Evolutionary conservation across 2,888 invertebrate genomes (phyloP).

Genomic region (Rhopalosiphum nymphaeae): DNA sequence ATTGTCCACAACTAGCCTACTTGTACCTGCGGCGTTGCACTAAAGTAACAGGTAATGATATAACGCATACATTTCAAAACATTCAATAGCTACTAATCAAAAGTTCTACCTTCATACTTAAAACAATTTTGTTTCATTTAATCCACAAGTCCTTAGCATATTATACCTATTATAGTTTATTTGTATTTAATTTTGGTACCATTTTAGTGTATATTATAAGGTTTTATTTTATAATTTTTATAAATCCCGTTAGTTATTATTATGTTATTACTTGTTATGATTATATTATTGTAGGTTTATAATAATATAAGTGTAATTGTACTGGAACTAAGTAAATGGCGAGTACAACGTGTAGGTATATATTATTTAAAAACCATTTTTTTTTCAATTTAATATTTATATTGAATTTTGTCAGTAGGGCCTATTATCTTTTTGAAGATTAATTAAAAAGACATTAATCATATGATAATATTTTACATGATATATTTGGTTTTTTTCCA

Average conservation of each 20-base stretch:
- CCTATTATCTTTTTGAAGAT: no score
- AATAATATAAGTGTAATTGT: neutral
- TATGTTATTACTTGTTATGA: neutral
- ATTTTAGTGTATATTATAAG: neutral
- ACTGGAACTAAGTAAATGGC: neutral
- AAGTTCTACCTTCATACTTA: neutral
- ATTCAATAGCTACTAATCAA: slow-evolving; percentile 1
- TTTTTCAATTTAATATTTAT: no score
- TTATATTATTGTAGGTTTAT: neutral
- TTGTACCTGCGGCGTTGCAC: slow-evolving; percentile 89
- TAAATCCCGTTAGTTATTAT: neutral
- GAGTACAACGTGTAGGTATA: neutral
- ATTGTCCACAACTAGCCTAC: slow-evolving; percentile 88
- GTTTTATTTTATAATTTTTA: neutral
- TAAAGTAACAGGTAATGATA: slow-evolving; percentile 81
- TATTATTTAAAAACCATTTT: no score
- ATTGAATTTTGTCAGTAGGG: no score
- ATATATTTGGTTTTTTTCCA: neutral
- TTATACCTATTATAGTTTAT: neutral
- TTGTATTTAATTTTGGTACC: neutral
- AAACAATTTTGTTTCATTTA: neutral
- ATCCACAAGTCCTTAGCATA: neutral
- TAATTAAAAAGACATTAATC: neutral
- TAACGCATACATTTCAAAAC: neutral
- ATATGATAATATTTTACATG: neutral